A percentile compares a stretch with the other conserved stretches of the same genome.
Evolutionary conservation across 2,888 invertebrate genomes (phyloP).

Genomic region (Mongoloraphidia duomilia): DNA sequence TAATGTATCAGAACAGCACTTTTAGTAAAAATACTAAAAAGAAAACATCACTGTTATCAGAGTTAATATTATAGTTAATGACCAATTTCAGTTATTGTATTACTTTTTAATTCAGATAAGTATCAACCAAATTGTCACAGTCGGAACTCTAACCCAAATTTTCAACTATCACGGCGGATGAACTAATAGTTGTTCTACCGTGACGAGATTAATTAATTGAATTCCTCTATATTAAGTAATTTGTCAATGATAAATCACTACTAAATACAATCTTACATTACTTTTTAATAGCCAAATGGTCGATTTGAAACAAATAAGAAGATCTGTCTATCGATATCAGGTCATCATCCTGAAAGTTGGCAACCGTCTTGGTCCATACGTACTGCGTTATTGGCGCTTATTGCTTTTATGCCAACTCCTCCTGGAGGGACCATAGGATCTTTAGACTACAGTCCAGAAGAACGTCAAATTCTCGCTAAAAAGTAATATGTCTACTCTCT

Average conservation of each 20-base stretch:
- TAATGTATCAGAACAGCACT: too few species aligned
- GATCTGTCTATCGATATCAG: conserved; percentile 89
- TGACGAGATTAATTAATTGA: too few species aligned
- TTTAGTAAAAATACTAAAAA: too few species aligned
- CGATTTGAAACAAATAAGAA: conserved; percentile 88
- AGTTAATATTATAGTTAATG: too few species aligned
- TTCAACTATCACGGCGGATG: too few species aligned
- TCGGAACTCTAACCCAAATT: too few species aligned
- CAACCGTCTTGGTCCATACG: conserved; percentile 94
- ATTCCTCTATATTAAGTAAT: too few species aligned
- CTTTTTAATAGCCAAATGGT: conserved; percentile 62
- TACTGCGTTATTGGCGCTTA: conserved; percentile 79
- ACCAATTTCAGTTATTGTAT: background rate
- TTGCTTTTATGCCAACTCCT: conserved; percentile 88
- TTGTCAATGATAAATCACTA: too few species aligned
- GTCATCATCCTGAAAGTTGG: conserved; percentile 96
- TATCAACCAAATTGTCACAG: too few species aligned
- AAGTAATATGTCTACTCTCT: conserved; percentile 41
- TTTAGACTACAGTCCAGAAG: conserved; percentile 74
- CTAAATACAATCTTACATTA: too few species aligned
- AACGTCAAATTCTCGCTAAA: conserved; percentile 64
- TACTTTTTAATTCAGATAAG: conserved; percentile 18
- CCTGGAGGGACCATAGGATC: conserved; percentile 85
- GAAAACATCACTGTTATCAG: too few species aligned
- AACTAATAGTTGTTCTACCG: too few species aligned